Conservation (phyloP, 2,888 invertebrate genomes). For the Hypolimnas misippus region DNA sequence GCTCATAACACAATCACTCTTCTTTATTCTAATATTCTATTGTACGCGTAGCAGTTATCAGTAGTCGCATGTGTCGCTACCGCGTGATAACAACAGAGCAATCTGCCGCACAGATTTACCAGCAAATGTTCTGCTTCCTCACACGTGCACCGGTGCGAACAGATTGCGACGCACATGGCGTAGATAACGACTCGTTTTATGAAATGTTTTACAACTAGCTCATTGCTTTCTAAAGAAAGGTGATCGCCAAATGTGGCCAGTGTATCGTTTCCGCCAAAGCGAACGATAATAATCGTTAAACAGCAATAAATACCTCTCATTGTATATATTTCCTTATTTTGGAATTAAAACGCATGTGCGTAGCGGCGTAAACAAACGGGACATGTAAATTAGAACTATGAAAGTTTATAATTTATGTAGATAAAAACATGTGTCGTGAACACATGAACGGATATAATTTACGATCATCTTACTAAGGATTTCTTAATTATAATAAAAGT, state of each 20-base stretch:
- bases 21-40: not conserved
- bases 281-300: slow-evolving; percentile 42
- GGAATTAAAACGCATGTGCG: slow-evolving; percentile 24
- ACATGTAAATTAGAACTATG: not conserved
- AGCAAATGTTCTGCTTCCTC: slow-evolving; percentile 58
- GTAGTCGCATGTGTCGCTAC: slow-evolving; percentile 50
- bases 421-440: not conserved
- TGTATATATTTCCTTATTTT: slow-evolving; percentile 41
- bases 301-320: slow-evolving; percentile 39
- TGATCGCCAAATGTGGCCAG: slow-evolving; percentile 64
- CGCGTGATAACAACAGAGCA: slow-evolving; percentile 60
- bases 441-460: not conserved
- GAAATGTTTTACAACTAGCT: slow-evolving; percentile 75
- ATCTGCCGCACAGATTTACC: slow-evolving; percentile 79
- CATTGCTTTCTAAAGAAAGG: slow-evolving; percentile 75
- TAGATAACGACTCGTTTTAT: slow-evolving; percentile 69
- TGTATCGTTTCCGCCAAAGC: slow-evolving; percentile 59
- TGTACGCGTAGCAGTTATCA: slow-evolving; percentile 45
- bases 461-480: not conserved
- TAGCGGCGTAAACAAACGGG: not conserved
- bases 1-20: no score
- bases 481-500: not conserved
- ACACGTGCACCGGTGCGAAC: slow-evolving; percentile 73
- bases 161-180: slow-evolving; percentile 61
- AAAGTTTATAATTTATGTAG: not conserved